phyloP scores from a whole-genome alignment of 2,797 vertebrate genomes.

The Bufotes viridis region DNA sequence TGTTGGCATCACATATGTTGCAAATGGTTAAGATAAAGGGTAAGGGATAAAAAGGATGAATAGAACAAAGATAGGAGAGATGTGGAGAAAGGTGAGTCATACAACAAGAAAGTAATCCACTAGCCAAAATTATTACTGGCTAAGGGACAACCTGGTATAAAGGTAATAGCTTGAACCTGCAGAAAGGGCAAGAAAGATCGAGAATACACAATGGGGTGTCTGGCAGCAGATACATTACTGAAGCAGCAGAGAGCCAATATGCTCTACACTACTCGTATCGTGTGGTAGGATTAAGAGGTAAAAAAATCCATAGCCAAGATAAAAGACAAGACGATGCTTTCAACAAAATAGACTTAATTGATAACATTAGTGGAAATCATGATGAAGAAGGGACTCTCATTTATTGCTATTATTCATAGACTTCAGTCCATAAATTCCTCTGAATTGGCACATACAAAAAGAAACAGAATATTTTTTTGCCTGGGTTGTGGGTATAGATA shows the following conservation, averaged over 20 bases:
- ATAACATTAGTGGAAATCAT: slow-evolving; percentile 6
- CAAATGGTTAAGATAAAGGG: slow-evolving; percentile 53
- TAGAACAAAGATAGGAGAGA: slow-evolving; percentile 15
- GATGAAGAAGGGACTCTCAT: slow-evolving; percentile 7
- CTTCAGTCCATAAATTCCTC: neutral
- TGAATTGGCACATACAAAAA: neutral
- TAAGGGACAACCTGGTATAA: neutral
- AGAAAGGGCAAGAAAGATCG: neutral
- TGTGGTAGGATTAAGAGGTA: neutral
- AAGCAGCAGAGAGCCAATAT: neutral
- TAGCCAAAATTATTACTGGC: slow-evolving; percentile 13
- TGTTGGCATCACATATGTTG: slow-evolving; percentile 52
- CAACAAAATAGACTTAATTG: slow-evolving; percentile 25
- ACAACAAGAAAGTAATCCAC: neutral
- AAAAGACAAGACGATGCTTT: slow-evolving; percentile 6
- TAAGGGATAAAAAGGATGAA: slow-evolving; percentile 40
- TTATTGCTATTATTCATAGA: neutral
- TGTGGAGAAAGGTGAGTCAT: slow-evolving; percentile 5
- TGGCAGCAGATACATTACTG: neutral
- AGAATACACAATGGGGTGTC: neutral
- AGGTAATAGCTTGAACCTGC: slow-evolving; percentile 7
- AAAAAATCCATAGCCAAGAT: slow-evolving; percentile 19
- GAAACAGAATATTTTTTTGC: neutral
- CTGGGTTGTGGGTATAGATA: neutral
- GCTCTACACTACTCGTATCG: slow-evolving; percentile 3